Evolutionary conservation across 35 echinoderm and acorn worm genomes (phyloP).

Genomic region (Eucidaris tribuloides): DNA sequence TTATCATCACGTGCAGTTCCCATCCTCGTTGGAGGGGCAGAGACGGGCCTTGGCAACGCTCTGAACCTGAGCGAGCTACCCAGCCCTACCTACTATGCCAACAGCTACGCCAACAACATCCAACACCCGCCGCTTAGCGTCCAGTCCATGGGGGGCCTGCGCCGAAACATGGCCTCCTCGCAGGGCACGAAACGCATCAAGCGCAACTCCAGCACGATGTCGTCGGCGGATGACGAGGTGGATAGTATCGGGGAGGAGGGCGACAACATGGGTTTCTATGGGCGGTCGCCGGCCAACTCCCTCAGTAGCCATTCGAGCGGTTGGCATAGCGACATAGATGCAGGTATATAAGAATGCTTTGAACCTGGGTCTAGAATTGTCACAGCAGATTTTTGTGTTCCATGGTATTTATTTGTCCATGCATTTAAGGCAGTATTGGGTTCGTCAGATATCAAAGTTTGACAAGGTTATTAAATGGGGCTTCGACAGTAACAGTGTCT

Average conservation of each 20-base stretch:
- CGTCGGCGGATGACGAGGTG: conserved; percentile 80
- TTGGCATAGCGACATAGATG: conserved; percentile 96
- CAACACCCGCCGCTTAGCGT: background rate
- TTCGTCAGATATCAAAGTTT: too few relatives aligned
- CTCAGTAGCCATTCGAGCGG: conserved; percentile 85
- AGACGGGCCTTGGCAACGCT: background rate
- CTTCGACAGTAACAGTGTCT: too few relatives aligned
- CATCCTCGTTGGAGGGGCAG: conserved; percentile 26
- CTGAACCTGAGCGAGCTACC: conserved; percentile 52
- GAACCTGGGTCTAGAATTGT: too few relatives aligned
- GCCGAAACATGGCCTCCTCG: conserved; percentile 38
- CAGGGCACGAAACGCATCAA: conserved; percentile 79
- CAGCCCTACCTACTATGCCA: conserved; percentile 54
- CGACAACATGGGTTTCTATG: conserved; percentile 74
- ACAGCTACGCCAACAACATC: conserved; percentile 63
- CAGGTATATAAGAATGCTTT: too few relatives aligned
- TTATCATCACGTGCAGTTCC: too few relatives aligned
- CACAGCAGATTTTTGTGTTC: too few relatives aligned
- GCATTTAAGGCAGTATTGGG: too few relatives aligned
- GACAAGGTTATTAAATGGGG: too few relatives aligned
- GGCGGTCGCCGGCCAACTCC: conserved; percentile 84
- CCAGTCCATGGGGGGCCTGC: conserved; percentile 40
- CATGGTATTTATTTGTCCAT: too few relatives aligned
- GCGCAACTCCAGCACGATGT: conserved; percentile 95
- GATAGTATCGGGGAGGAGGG: conserved; percentile 88